Base-by-base conservation (phyloP, 1,140 invertebrate genomes). In the Caenorhabditis inopinata region DNA sequence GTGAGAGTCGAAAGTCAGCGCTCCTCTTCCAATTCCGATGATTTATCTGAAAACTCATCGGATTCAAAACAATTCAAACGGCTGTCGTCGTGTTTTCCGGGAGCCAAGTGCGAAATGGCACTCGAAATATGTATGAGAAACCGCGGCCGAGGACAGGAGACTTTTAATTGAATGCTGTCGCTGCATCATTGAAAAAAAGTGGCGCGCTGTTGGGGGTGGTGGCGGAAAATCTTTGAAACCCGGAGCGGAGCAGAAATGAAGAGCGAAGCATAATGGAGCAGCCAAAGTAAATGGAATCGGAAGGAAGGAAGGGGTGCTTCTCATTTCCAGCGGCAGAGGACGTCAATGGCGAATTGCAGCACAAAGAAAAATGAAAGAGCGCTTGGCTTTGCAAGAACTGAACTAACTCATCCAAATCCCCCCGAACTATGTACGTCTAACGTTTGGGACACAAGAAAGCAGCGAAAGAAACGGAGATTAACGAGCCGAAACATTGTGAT, bases 151-250 rank as follows among this genome's bases (percentile, higher is more conserved):
- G 58, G 38, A 32, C 58, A 68, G 29, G 58, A 23, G 38, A 68
- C 58, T 32, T 68, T 68, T 68, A 68, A 68, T 68, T 68, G 58
- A 68, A 68, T 38, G 38, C n/a, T n/a, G n/a, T n/a, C n/a, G n/a
- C n/a, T n/a, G n/a, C n/a, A n/a, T n/a, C n/a, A n/a, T n/a, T n/a
- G n/a, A n/a, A n/a, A n/a, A n/a, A n/a, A n/a, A n/a, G n/a, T n/a
- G n/a, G n/a, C n/a, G n/a, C n/a, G n/a, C n/a, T n/a, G n/a, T n/a
- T n/a, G n/a, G n/a, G n/a, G n/a, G n/a, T n/a, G n/a, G n/a, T 58
- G 27, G 7, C 9, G 32, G 38, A 27, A 42, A 68, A 42, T 11
- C n/a, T 23, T 32, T 9, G 49, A n/a, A 58, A 32, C n/a, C n/a
- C n/a, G n/a, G n/a, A 21, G 16, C 16, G n/a, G 32, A 68, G n/a